Base-by-base conservation (phyloP, 2,113 vertebrate genomes). In the Sinocyclocheilus maitianheensis region DNA sequence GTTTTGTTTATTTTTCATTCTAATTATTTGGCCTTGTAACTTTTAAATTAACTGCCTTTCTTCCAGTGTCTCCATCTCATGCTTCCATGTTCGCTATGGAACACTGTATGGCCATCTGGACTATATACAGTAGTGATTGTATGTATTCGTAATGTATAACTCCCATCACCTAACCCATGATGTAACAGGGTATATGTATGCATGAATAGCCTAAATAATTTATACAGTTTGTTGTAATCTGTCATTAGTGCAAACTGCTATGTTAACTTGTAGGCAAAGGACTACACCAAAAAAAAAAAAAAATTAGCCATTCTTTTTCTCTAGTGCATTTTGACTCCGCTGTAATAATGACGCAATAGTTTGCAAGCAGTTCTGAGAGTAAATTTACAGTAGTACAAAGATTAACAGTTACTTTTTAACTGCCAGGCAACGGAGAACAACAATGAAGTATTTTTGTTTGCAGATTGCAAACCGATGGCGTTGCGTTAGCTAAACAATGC, bases 111-210 rank as follows among this genome's bases (percentile, higher is more conserved):
- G 78, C 78, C 71, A 74, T 84, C 69, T 77, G 60, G 60, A 87
- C 80, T 30, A 53, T 87, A 84, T 89, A 77, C 76, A 77, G 76
- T 77, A 87, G 88, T 87, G 81, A 89, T 84, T 82, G 75, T 76
- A 87, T 83, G 83, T 88, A 88, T 48, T 80, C n/a, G 65, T 85
- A 83, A 81, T 77, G 37, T 87, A 76, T 87, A 86, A 86, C 85
- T 84, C 74, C 80, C 34, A 76, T 85, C 55, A 62, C 85, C 63
- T 83, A 85, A 87, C 86, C 88, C 81, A 76, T 89, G 63, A 83
- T 85, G 86, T 89, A 89, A 87, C 81, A 86, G 88, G 86, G 88
- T 89, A 80, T 83, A 81, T 89, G 86, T 87, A 89, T 89, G 88
- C 88, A 89, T 89, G 88, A 85, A 86, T 87, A 85, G 72, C 81